These are phyloP conservation scores for Amiota minor DNA, from an alignment of 2,888 invertebrate species.

Conservation along the genomic window DNA sequence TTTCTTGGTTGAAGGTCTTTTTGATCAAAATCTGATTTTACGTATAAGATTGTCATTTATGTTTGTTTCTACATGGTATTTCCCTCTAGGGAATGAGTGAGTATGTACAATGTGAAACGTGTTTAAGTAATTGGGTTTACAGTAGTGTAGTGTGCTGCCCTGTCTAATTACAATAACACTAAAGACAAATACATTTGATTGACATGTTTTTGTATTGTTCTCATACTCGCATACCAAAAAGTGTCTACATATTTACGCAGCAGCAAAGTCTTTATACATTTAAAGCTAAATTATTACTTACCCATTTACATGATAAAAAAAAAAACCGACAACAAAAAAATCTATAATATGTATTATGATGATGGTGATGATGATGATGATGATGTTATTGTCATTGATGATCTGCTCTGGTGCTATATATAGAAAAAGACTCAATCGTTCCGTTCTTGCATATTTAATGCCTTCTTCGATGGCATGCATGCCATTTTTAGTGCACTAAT, in stretches of 20 bases:
- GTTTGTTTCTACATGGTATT: not conserved
- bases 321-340: not conserved
- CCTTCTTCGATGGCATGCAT: not conserved
- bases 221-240: not conserved
- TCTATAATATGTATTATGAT: constrained; percentile 13
- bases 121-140: constrained; percentile 16
- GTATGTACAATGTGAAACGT: not conserved
- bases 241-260: constrained; percentile 20
- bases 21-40: not conserved
- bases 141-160: not conserved
- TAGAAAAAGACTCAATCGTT: not conserved
- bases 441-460: constrained; percentile 2
- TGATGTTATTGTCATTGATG: too few species aligned
- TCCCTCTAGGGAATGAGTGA: too few species aligned
- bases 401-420: not conserved
- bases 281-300: not conserved
- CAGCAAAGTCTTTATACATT: constrained; percentile 11
- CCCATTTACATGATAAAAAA: not conserved
- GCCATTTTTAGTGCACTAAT: constrained; percentile 24
- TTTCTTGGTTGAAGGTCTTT: constrained; percentile 7
- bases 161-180: constrained; percentile 9
- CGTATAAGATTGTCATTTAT: not conserved
- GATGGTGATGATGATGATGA: not conserved
- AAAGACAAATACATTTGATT: constrained; percentile 15
- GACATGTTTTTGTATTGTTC: constrained; percentile 14